Conservation (phyloP, 2,113 vertebrate genomes). For the Barnardius zonarius region DNA sequence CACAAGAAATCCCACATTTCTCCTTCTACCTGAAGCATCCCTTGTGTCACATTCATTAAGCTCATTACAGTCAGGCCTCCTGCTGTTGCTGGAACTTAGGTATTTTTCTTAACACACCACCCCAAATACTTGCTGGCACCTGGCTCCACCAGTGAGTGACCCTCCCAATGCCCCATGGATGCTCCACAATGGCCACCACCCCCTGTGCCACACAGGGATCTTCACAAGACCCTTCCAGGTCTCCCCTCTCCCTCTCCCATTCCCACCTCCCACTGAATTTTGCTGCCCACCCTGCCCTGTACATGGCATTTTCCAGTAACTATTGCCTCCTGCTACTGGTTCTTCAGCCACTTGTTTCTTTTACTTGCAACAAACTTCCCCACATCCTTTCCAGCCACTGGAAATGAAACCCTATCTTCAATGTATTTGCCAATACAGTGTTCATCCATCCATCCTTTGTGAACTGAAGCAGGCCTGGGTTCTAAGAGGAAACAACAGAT, state of each 20-base stretch:
- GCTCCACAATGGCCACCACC: not conserved
- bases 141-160: not conserved
- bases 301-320: not conserved
- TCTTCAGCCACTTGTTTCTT: not conserved
- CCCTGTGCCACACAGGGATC: not conserved
- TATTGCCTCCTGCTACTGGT: not conserved
- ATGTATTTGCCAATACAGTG: not conserved
- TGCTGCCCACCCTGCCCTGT: not conserved
- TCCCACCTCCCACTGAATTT: not conserved
- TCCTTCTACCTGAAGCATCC: constrained; percentile 30
- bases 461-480: not conserved
- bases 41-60: not conserved
- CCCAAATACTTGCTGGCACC: not conserved
- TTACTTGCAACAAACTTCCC: fast-evolving
- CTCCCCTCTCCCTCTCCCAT: not conserved
- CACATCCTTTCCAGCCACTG: fast-evolving
- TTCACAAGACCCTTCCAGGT: not conserved
- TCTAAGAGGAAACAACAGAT: not conserved
- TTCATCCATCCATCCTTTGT: not conserved
- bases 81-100: not conserved
- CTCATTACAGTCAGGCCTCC: not conserved
- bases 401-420: not conserved
- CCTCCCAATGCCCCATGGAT: not conserved
- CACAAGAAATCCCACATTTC: constrained; percentile 5
- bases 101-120: not conserved